Conservation (phyloP, 2,888 invertebrate genomes). For the Acanthoscelides obtectus region DNA sequence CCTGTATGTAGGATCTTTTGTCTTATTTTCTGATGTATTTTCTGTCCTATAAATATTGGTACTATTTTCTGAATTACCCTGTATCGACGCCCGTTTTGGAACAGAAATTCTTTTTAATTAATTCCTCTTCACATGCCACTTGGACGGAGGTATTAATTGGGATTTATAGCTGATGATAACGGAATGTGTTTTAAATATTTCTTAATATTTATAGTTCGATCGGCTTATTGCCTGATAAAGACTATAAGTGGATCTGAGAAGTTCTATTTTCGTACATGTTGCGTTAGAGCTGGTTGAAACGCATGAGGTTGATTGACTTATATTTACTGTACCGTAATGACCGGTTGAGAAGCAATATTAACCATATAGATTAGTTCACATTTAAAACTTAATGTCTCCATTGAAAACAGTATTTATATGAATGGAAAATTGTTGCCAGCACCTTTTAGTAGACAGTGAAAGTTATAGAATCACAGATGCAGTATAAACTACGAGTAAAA, state of each 20-base stretch:
- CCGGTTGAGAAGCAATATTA: background rate
- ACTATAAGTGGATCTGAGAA: background rate
- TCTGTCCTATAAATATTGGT: too few relatives aligned
- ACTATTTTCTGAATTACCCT: too few relatives aligned
- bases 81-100: background rate
- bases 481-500: too few relatives aligned
- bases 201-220: background rate
- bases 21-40: too few relatives aligned
- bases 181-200: background rate
- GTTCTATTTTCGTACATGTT: background rate
- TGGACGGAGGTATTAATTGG: background rate
- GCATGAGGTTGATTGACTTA: background rate
- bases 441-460: too few relatives aligned
- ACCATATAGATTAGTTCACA: too few relatives aligned
- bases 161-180: background rate
- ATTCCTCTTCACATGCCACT: background rate
- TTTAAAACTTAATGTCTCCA: too few relatives aligned
- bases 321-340: background rate
- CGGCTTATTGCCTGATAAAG: background rate
- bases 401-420: too few relatives aligned
- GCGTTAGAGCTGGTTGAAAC: background rate
- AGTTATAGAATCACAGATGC: too few relatives aligned
- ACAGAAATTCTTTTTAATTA: background rate
- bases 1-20: too few relatives aligned
- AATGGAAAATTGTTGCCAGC: too few relatives aligned